Evolutionary conservation across 1,140 invertebrate genomes (phyloP).

Genomic region (Leptestheria dahalacensis): DNA sequence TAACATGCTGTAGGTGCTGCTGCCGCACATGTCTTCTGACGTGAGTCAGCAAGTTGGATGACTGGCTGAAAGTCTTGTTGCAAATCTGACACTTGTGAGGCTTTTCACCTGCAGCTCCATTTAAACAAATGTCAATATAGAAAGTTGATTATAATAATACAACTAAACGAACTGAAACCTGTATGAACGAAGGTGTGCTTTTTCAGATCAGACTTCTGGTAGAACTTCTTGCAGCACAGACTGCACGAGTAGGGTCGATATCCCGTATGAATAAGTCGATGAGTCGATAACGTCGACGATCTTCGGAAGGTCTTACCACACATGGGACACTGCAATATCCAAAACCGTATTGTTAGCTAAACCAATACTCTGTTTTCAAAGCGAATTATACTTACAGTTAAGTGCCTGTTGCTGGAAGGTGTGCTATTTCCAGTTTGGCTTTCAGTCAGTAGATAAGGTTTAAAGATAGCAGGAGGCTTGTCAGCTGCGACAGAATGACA

Average conservation of each 20-base stretch:
- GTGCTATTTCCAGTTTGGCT: background rate
- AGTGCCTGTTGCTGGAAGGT: background rate
- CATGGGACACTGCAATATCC: background rate
- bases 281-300: constrained; percentile 5
- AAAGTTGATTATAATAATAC: background rate
- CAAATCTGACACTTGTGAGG: constrained; percentile 3
- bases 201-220: constrained; percentile 15
- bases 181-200: constrained; percentile 14
- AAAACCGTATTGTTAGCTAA: background rate
- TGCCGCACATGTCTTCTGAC: constrained; percentile 4
- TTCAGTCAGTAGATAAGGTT: background rate
- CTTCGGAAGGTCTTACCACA: constrained; percentile 11
- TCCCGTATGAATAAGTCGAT: constrained; percentile 13
- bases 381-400: background rate
- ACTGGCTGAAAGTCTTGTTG: constrained; percentile 13
- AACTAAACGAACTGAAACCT: background rate
- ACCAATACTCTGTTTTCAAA: background rate
- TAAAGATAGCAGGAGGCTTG: background rate
- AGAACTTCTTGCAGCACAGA: constrained; percentile 12
- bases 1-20: background rate
- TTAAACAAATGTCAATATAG: background rate
- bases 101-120: constrained; percentile 8
- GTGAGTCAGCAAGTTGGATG: constrained; percentile 13
- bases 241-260: constrained; percentile 7
- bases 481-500: background rate